Percentiles rank a stretch among this genome's conserved stretches.
These are phyloP conservation scores for Mylabris phalerata DNA, from an alignment of 1,140 invertebrate genomes.

Conservation along the genomic window DNA sequence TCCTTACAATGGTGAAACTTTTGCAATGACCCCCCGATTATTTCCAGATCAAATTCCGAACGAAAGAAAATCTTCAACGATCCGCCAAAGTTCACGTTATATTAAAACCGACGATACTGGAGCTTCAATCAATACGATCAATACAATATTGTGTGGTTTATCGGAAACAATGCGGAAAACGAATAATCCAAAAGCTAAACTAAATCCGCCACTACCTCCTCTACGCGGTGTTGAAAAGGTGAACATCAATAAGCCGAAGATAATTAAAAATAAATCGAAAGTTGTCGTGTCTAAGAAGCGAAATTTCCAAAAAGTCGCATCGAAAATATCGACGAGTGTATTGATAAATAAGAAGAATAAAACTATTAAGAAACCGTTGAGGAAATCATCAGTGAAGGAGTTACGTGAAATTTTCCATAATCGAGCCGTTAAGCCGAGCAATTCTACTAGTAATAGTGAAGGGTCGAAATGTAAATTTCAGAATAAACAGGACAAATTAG, in stretches of 20 bases:
- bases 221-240: no score
- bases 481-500: slow-evolving; percentile 15
- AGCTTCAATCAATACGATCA: slow-evolving; percentile 6
- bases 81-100: slow-evolving; percentile 5
- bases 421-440: slow-evolving; percentile 36
- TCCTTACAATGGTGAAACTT: no score
- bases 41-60: neutral
- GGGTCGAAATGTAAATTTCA: slow-evolving; percentile 8
- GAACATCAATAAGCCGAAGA: no score
- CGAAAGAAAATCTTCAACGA: slow-evolving; percentile 2
- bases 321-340: no score
- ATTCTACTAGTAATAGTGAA: slow-evolving; percentile 31
- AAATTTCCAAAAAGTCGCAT: no score
- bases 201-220: no score
- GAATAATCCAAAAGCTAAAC: no score
- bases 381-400: neutral
- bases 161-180: neutral
- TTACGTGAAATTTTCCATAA: slow-evolving; percentile 49
- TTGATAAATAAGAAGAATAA: no score
- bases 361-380: no score
- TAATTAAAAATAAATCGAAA: no score
- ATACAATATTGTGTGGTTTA: neutral
- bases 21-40: neutral
- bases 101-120: slow-evolving; percentile 2
- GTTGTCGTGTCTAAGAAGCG: no score